Conservation (phyloP, 2,797 vertebrate species). For the Anolis apletophallus region DNA sequence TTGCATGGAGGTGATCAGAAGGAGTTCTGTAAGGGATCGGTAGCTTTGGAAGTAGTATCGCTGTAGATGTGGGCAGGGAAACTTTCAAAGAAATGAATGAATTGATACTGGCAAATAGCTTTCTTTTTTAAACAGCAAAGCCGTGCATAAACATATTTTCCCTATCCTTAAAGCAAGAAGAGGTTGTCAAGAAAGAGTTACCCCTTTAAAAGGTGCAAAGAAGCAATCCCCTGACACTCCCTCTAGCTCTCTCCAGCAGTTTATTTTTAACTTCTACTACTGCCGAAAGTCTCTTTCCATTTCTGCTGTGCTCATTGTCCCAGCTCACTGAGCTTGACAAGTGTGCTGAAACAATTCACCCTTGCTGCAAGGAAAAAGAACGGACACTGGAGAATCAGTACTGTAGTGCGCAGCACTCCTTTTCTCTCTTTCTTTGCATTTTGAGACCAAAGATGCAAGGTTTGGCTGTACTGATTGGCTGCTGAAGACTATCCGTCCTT, state of each 20-base stretch:
- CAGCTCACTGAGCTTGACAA: slow-evolving; percentile 38
- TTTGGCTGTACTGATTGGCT: not conserved
- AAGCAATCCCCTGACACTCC: not conserved
- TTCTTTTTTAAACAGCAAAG: not conserved
- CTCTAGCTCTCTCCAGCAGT: not conserved
- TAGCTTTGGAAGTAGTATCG: not conserved
- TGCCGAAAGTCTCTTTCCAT: slow-evolving; percentile 1
- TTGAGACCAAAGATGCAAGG: not conserved
- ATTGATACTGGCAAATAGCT: slow-evolving; percentile 1
- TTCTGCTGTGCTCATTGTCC: slow-evolving; percentile 29
- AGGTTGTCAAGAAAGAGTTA: not conserved
- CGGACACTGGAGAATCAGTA: slow-evolving; percentile 2
- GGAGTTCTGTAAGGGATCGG: slow-evolving; percentile 36
- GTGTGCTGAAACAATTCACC: slow-evolving; percentile 29
- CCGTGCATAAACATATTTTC: not conserved
- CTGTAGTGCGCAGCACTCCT: not conserved
- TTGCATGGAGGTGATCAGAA: slow-evolving; percentile 22
- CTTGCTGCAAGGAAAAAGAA: slow-evolving; percentile 9
- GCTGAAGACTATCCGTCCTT: not conserved
- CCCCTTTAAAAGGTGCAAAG: slow-evolving; percentile 1
- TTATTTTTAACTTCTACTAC: slow-evolving; percentile 21
- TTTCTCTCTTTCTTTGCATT: not conserved
- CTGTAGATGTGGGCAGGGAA: not conserved
- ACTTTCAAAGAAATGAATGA: slow-evolving; percentile 10
- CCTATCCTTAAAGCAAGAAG: not conserved